Evolutionary conservation across 2,888 invertebrate genomes (phyloP).

Genomic region (Leistus spinibarbis): DNA sequence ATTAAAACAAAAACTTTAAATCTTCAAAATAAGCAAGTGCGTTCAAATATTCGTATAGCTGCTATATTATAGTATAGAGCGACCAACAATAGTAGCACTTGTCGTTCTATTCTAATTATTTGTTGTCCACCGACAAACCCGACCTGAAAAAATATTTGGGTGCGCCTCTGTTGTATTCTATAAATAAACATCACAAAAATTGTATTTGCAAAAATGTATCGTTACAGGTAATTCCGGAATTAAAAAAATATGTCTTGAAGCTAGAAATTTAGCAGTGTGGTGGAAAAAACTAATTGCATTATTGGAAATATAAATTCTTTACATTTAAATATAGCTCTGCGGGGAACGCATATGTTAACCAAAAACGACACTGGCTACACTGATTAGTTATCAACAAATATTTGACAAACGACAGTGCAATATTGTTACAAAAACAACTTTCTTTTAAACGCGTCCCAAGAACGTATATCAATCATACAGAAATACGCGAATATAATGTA

Average conservation of each 20-base stretch:
- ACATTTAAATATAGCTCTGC: not conserved
- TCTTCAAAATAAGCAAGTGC: no score
- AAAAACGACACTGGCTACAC: slow-evolving; percentile 17
- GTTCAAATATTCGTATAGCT: no score
- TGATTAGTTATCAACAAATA: slow-evolving; percentile 38
- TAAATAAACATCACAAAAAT: no score
- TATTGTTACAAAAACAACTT: slow-evolving; percentile 33
- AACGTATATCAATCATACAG: no score
- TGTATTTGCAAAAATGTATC: no score
- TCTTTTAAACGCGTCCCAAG: slow-evolving; percentile 24
- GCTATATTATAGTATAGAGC: no score
- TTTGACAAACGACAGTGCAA: slow-evolving; percentile 31
- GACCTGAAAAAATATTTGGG: no score
- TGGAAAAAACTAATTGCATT: slow-evolving; percentile 8
- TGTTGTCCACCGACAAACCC: no score
- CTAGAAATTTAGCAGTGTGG: not conserved
- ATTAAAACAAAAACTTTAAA: no score
- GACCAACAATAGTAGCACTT: no score
- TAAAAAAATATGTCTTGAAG: not conserved
- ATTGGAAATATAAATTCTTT: not conserved
- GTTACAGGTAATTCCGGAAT: not conserved
- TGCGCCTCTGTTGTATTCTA: no score
- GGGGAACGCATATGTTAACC: slow-evolving; percentile 28
- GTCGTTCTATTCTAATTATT: no score
- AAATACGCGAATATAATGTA: not conserved